These are phyloP conservation scores for Sphenopsis melanotis DNA, from an alignment of 2,797 vertebrate species.

Conservation along the genomic window DNA sequence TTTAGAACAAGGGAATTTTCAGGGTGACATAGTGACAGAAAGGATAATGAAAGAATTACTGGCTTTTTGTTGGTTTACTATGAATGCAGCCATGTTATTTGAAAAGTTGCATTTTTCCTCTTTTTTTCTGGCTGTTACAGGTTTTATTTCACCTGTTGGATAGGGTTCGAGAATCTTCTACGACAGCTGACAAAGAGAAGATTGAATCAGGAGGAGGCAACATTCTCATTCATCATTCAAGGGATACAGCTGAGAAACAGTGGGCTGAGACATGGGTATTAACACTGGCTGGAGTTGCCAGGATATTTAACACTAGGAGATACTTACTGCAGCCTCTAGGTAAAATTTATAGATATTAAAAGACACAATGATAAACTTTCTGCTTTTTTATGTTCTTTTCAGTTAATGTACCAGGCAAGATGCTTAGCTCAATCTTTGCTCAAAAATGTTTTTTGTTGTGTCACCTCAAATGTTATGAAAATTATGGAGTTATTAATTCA, in stretches of 20 bases:
- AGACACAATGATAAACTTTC: neutral
- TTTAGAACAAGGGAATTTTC: neutral
- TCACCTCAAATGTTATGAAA: neutral
- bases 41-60: neutral
- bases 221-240: slow-evolving; percentile 98
- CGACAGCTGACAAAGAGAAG: slow-evolving; percentile 98
- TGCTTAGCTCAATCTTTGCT: neutral
- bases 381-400: neutral
- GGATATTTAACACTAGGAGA: slow-evolving; percentile 97
- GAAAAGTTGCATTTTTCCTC: neutral
- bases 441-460: neutral
- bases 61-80: neutral
- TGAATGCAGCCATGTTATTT: neutral
- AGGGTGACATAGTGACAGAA: neutral
- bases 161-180: slow-evolving; percentile 92
- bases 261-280: slow-evolving; percentile 99
- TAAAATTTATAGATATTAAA: slow-evolving; percentile 50
- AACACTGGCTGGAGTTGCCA: slow-evolving; percentile 93
- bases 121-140: slow-evolving; percentile 67
- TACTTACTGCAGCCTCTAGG: slow-evolving; percentile 93
- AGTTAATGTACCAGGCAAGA: neutral
- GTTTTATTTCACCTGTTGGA: slow-evolving; percentile 93
- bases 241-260: slow-evolving; percentile 97
- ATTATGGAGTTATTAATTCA: neutral
- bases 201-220: slow-evolving; percentile 98